Conservation (phyloP, 2,113 vertebrate genomes). For the Thamnaconus septentrionalis region DNA sequence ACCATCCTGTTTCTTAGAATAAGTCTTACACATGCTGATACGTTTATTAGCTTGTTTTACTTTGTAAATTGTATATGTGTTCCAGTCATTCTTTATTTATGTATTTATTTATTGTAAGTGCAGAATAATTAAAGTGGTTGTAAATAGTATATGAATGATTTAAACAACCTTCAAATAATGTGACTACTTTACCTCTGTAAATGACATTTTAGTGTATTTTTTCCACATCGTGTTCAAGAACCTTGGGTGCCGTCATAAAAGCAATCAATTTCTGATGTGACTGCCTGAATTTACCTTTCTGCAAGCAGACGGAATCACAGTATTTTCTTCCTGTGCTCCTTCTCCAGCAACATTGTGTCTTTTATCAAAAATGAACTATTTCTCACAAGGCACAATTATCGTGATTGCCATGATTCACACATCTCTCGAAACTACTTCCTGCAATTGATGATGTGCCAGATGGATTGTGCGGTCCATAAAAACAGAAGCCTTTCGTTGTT, state of each 20-base stretch:
- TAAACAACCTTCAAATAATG: no score
- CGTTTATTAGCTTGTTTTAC: background rate
- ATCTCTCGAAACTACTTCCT: background rate
- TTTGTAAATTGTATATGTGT: background rate
- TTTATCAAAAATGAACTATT: conserved; percentile 10
- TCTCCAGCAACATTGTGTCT: background rate
- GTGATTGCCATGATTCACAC: conserved; percentile 5
- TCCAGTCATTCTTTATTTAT: no score
- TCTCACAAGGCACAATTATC: background rate
- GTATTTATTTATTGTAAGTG: no score
- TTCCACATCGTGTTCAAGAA: no score
- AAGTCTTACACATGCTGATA: background rate
- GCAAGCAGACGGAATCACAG: conserved; percentile 22
- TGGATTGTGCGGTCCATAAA: conserved; percentile 7
- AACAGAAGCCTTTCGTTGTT: conserved; percentile 9
- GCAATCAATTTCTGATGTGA: no score
- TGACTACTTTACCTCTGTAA: no score
- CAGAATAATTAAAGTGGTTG: no score
- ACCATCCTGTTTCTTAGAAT: background rate
- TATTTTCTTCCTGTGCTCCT: background rate
- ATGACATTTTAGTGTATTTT: no score
- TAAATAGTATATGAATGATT: no score
- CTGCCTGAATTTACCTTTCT: no score
- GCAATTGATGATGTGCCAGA: background rate
- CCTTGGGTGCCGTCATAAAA: no score